Base-by-base conservation (phyloP, 2,888 invertebrate species). In the Toxonevra muliebris region DNA sequence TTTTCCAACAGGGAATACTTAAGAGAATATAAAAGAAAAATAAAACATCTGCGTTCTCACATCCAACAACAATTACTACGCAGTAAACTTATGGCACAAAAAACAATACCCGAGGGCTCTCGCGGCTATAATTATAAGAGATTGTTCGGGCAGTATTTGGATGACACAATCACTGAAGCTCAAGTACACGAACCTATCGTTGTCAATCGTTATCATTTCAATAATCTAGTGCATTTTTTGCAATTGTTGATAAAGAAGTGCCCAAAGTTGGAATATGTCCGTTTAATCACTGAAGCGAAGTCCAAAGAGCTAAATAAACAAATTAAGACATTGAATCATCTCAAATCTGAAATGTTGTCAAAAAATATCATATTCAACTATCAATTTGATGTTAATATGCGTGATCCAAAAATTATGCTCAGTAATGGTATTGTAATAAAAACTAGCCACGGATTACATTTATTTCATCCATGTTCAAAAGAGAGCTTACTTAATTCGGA, bases 361-460 rank as follows among this genome's bases (percentile, higher is more conserved):
- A 87, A 89, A 72, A 87, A 87, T 54, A 86, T 94, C 7, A 81
- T 85, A 4, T 85, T 95, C 3, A 81, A 84, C 41, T 82, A 93
- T 0, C 85, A 88, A 52, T 93, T 87, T 83, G 92, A 92, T 0
- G 87, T 89, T 2, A 91, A 91, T 0, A 85, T 96, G 53, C 95
- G 95, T 82, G 95, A 96, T 82, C 87, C 95, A 75, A 93, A 94
- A 86, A 93, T 96, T 68, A 88, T 88, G 94, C 94, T 96, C 74
- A 92, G 92, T 85, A 93, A 91, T 73, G 95, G 95, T 1, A 95
- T 94, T 94, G 89, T 94, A n/a, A 90, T 96, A 64, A 95, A 95
- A 87, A 93, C 95, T 71, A 95, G 95, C 2, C 86, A 95, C 79
- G 95, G 95, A 0, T 84, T 96, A 69, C 94, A 96, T 81, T 92